Conservation (phyloP, 2,888 invertebrate species). For the Platycnemis pennipes region DNA sequence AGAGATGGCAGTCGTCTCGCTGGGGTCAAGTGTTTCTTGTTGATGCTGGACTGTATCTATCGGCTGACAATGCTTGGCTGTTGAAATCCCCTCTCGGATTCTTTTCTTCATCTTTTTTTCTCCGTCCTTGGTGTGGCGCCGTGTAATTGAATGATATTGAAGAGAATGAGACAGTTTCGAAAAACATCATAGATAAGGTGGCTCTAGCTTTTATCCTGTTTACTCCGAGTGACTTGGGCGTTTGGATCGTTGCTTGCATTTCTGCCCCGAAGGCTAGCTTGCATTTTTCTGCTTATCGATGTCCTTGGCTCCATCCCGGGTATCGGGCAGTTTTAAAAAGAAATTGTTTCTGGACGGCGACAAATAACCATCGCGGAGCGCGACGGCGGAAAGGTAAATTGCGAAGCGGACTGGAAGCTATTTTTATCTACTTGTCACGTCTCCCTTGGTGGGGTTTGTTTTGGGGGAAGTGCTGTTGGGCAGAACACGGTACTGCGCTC, state of each 20-base stretch:
- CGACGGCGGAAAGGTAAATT: background rate
- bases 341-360: background rate
- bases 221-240: background rate
- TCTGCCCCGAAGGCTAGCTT: background rate
- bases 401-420: background rate
- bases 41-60: background rate
- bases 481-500: background rate
- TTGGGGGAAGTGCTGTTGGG: background rate
- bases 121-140: background rate
- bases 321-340: background rate
- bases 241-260: background rate
- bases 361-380: background rate
- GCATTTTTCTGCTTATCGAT: background rate
- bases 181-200: slow-evolving; percentile 27
- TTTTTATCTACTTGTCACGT: background rate
- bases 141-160: slow-evolving; percentile 13
- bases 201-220: slow-evolving; percentile 22
- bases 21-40: slow-evolving; percentile 4
- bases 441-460: background rate
- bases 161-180: slow-evolving; percentile 20
- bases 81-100: background rate
- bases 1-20: background rate
- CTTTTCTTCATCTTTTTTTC: background rate
- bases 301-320: background rate
- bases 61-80: background rate